Evolutionary conservation across 1,140 invertebrate genomes (phyloP).

Genomic region (Scaptomyza montana): DNA sequence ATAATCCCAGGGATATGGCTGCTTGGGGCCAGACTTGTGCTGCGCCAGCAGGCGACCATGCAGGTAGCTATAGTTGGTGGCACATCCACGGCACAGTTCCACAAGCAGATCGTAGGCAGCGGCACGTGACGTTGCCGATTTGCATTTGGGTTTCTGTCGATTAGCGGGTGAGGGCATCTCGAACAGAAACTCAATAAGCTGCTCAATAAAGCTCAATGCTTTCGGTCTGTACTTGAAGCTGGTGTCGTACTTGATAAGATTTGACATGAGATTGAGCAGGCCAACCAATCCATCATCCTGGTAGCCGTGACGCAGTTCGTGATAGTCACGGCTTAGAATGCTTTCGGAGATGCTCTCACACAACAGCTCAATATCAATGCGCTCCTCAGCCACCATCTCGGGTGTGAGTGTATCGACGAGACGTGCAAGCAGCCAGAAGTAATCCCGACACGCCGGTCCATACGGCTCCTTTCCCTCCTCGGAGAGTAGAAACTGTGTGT

Average conservation of each 20-base stretch:
- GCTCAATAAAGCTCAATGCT: slow-evolving; percentile 89
- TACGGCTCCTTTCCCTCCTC: slow-evolving; percentile 96
- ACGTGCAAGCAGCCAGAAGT: slow-evolving; percentile 95
- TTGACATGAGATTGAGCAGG: slow-evolving; percentile 92
- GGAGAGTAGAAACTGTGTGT: slow-evolving; percentile 85
- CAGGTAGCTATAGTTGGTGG: slow-evolving; percentile 93
- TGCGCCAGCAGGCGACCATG: slow-evolving; percentile 93
- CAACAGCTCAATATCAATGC: slow-evolving; percentile 90
- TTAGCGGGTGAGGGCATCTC: slow-evolving; percentile 93
- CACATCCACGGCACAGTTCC: slow-evolving; percentile 92
- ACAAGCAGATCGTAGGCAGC: slow-evolving; percentile 95
- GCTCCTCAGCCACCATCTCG: slow-evolving; percentile 88
- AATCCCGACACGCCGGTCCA: slow-evolving; percentile 96
- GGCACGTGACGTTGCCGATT: slow-evolving; percentile 93
- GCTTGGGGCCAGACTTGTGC: slow-evolving; percentile 92
- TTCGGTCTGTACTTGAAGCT: slow-evolving; percentile 92
- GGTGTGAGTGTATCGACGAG: slow-evolving; percentile 93
- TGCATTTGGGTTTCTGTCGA: slow-evolving; percentile 95
- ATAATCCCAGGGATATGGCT: slow-evolving; percentile 97
- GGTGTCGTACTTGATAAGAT: slow-evolving; percentile 94
- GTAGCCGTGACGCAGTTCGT: slow-evolving; percentile 91
- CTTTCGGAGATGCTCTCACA: slow-evolving; percentile 90
- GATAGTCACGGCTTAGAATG: slow-evolving; percentile 90
- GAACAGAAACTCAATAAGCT: slow-evolving; percentile 95
- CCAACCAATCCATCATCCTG: slow-evolving; percentile 96